Evolutionary conservation across 2,888 invertebrate genomes (phyloP), one percentile per base, ranked within the genome.

Genomic region (Phyto melanocephala): DNA sequence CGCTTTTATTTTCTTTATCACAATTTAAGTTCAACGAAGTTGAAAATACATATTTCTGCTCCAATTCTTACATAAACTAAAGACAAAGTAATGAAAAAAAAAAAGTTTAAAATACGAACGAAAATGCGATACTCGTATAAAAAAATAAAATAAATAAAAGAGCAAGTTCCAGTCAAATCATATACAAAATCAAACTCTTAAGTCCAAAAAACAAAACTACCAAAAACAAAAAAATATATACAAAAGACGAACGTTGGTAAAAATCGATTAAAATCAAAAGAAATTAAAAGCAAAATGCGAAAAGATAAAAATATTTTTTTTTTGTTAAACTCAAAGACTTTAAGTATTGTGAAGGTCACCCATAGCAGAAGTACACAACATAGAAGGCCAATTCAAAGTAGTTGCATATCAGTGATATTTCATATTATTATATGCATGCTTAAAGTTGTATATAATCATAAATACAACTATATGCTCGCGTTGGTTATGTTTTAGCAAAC

Each of bases 241-340:
- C 4, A n/a, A 50, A 22, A 5, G 24, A 52, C 2, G 40, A 58
- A 37, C 35, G 45, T 40, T 40, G 24, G 10, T 45, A 72, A 77
- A 77, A 81, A 81, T 81, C 81, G 77, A 72, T 81, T 77, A 77
- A 81, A 81, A 81, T 81, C 72, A 68, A 72, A 81, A 72, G 81
- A 81, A 81, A 81, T 77, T 81, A 81, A 81, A 81, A 77, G 81
- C 81, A 81, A 81, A 77, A 81, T 77, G 77, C 68, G 77, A 72
- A 81, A 81, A 77, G 77, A 81, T 77, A 81, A 77, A 81, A 80
- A 77, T 63, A 58, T 35, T 54, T 63, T 68, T 67, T 17, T 65
- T 28, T 35, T 33, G 62, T 42, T 11, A 11, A 63, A 47, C 17
- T 11, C 40, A 56, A 52, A 40, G 17, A 22, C 35, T 45, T 70